A percentile compares a stretch with the other conserved stretches of the same genome.
Evolutionary conservation across 2,888 invertebrate species (phyloP).

Genomic region (Drosophila limbata): DNA sequence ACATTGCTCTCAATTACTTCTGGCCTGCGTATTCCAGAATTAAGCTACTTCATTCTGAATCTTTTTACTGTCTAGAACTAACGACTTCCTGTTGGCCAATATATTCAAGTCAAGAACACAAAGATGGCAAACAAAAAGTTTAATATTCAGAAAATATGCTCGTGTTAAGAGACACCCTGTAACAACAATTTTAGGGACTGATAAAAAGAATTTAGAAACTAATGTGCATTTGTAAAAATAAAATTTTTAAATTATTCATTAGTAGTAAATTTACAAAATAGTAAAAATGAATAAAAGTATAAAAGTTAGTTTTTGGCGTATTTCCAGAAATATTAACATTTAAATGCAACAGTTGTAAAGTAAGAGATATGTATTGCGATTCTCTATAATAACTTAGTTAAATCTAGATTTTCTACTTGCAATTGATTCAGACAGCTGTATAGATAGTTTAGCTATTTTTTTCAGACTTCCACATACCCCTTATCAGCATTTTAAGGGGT

Average conservation of each 20-base stretch:
- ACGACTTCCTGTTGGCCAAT: constrained; percentile 44
- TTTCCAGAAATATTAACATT: no score
- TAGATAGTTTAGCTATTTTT: background rate
- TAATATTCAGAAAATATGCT: no score
- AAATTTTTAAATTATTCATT: no score
- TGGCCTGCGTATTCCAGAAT: background rate
- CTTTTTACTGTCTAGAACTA: constrained; percentile 7
- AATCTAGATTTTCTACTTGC: background rate
- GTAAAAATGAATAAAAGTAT: no score
- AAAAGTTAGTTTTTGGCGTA: no score
- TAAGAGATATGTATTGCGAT: no score
- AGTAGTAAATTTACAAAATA: no score
- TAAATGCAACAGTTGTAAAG: no score
- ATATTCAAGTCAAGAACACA: constrained; percentile 21
- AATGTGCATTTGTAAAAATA: background rate
- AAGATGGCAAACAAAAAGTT: constrained; percentile 8
- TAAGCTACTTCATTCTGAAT: background rate
- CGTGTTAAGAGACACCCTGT: background rate
- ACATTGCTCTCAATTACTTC: background rate
- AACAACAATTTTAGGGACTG: background rate
- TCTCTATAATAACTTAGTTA: no score
- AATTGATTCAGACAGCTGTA: no score
- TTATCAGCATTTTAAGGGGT: background rate
- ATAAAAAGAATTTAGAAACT: background rate
- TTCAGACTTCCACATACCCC: background rate